Percentiles rank a stretch among this genome's conserved stretches.
phyloP scores from a whole-genome alignment of 2,888 invertebrate species.

The Drosophila nr. fundita region DNA sequence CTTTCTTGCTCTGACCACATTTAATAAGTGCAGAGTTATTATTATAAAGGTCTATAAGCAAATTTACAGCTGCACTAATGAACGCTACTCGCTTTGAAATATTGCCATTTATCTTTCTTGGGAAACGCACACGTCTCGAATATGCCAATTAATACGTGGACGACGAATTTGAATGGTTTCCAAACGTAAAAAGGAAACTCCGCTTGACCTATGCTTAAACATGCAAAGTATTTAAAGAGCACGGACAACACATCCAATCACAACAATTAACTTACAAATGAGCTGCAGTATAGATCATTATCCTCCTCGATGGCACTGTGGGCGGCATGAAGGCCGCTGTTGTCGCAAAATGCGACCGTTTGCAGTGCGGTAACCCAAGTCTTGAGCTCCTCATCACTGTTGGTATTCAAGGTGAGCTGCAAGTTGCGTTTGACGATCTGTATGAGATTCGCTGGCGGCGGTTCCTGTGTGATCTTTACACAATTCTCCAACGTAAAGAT shows the following conservation, averaged over 20 bases:
- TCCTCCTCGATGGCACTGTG: constrained; percentile 90
- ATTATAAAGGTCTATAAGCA: neutral
- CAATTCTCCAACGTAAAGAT: constrained; percentile 95
- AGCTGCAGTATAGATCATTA: constrained; percentile 94
- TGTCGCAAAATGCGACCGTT: constrained; percentile 92
- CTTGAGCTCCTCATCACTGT: constrained; percentile 89
- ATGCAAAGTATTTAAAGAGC: neutral
- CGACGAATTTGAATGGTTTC: neutral
- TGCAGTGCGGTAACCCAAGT: constrained; percentile 93
- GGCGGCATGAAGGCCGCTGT: constrained; percentile 83
- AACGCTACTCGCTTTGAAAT: neutral
- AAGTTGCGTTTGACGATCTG: constrained; percentile 91
- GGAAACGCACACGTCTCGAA: neutral
- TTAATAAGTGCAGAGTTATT: neutral
- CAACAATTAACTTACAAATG: constrained; percentile 85
- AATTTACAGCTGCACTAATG: neutral
- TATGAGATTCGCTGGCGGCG: constrained; percentile 87
- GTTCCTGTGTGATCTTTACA: constrained; percentile 91
- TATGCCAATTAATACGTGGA: neutral
- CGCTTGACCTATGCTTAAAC: neutral
- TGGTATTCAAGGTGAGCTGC: constrained; percentile 87
- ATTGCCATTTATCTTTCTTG: neutral
- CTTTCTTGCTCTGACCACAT: neutral
- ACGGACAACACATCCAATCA: neutral
- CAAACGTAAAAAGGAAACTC: neutral